Evolutionary conservation across 2,888 invertebrate species (phyloP), one percentile per base, ranked within the genome.

Genomic region (Pseudococcus jackbeardsleyi): DNA sequence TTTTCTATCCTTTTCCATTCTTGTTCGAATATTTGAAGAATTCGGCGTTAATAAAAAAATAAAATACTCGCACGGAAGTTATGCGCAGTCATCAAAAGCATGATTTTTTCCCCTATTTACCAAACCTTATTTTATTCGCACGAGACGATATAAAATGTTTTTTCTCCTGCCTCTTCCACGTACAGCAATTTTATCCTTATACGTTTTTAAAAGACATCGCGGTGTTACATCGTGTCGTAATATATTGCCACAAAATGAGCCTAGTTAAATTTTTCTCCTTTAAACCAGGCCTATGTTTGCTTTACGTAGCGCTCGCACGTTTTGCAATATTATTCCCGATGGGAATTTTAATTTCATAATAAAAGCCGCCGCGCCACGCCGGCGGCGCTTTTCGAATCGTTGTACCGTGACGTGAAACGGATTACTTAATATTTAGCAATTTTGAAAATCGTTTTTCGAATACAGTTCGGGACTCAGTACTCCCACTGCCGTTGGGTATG

Each of bases 341-440:
- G 68, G 68, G 68, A 68, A 68, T 68, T 68, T 68, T 68, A 68
- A 68, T 68, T 68, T 68, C n/a, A 68, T 68, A 68, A 68, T 68
- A 68, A 68, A 68, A 68, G 68, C 68, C 68, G 4, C 68, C 68
- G 26, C 26, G n/a, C n/a, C 59, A 19, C 12, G 26, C 26, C 26
- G 68, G 59, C 26, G 26, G 68, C 68, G 68, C 26, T 68, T 68
- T 26, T 11, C 26, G 26, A 68, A 68, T 68, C 68, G 68, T 68
- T 26, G 68, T 68, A 68, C 26, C 68, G 68, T 68, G 68, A 68
- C 68, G 68, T 26, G 68, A 68, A 68, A 68, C 68, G 68, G 68
- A 68, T 68, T 72, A 72, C 17, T 72, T 72, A 33, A 72, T 72
- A 72, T 72, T 72, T 72, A 72, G 72, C 72, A 33, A 72, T 72